phyloP scores from a whole-genome alignment of 1,140 invertebrate genomes.

The Leguminivora glycinivorella region DNA sequence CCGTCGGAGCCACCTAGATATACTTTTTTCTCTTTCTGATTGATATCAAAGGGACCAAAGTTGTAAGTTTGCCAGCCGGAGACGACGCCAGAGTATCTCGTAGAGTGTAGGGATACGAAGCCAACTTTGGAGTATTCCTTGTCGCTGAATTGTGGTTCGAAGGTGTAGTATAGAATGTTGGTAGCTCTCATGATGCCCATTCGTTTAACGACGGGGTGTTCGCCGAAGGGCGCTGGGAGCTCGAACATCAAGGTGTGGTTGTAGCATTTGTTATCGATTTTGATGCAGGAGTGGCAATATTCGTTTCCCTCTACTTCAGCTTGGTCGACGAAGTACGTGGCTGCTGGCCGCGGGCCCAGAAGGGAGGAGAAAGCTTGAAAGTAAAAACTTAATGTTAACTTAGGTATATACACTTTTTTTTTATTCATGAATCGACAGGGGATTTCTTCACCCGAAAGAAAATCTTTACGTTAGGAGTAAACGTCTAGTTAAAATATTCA shows the following conservation, averaged over 20 bases:
- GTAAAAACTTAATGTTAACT: background rate
- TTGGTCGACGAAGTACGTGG: background rate
- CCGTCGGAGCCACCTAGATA: slow-evolving; percentile 65
- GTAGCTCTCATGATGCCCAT: slow-evolving; percentile 51
- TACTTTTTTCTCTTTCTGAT: slow-evolving; percentile 55
- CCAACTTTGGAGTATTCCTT: slow-evolving; percentile 62
- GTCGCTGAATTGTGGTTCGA: slow-evolving; percentile 61
- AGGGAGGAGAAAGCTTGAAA: background rate
- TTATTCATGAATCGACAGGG: background rate
- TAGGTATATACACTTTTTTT: background rate
- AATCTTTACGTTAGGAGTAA: no score
- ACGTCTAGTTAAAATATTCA: no score
- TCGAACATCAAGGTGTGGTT: slow-evolving; percentile 56
- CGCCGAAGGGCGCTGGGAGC: slow-evolving; percentile 57
- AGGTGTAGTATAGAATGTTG: slow-evolving; percentile 60
- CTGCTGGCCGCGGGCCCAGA: background rate
- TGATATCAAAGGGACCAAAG: slow-evolving; percentile 63
- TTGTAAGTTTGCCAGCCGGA: slow-evolving; percentile 46
- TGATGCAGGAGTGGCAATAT: slow-evolving; percentile 51
- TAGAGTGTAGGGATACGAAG: slow-evolving; percentile 53
- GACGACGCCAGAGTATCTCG: slow-evolving; percentile 41
- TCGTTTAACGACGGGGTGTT: slow-evolving; percentile 54
- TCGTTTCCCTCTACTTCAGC: background rate
- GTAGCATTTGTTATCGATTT: slow-evolving; percentile 54
- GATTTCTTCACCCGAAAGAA: no score